A percentile compares a stretch with the other conserved stretches of the same genome.
Conservation (phyloP, 2,888 invertebrate species). For the Cheilosia impressa region DNA sequence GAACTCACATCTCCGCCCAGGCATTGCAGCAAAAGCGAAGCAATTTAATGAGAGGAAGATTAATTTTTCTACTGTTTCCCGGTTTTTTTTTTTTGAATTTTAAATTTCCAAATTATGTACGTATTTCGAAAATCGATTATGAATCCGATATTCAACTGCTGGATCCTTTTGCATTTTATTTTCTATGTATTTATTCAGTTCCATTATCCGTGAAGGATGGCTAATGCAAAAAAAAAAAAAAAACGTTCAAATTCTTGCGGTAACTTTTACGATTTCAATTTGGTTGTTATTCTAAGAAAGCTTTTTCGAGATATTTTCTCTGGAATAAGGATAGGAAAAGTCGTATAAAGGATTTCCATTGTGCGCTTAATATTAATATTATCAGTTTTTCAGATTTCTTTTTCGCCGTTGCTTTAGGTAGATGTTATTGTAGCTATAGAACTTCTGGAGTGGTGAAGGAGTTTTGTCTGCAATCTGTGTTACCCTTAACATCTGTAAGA, state of each 20-base stretch:
- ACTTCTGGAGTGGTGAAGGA: constrained; percentile 20
- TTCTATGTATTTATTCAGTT: constrained; percentile 26
- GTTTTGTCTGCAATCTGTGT: constrained; percentile 35
- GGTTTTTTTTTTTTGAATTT: constrained; percentile 32
- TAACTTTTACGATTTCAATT: constrained; percentile 64
- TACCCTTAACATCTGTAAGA: constrained; percentile 54
- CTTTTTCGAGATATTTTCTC: constrained; percentile 25
- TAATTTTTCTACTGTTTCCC: constrained; percentile 2
- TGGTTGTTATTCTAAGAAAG: constrained; percentile 58
- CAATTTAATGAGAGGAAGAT: constrained; percentile 49
- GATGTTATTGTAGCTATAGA: constrained; percentile 44
- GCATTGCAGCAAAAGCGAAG: constrained; percentile 21
- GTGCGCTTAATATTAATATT: constrained; percentile 68
- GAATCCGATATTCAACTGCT: constrained; percentile 57
- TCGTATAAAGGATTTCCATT: constrained; percentile 70
- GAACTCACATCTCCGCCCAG: background rate
- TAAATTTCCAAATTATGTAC: constrained; percentile 20
- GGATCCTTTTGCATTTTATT: constrained; percentile 9
- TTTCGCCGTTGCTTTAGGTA: constrained; percentile 4
- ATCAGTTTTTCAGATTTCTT: constrained; percentile 50
- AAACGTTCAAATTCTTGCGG: constrained; percentile 26
- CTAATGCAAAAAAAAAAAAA: constrained; percentile 11
- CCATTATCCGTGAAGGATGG: constrained; percentile 13
- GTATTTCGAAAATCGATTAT: constrained; percentile 63
- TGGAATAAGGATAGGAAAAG: constrained; percentile 21